Base-by-base conservation (phyloP, 2,797 vertebrate genomes). In the Poecilia wingei region DNA sequence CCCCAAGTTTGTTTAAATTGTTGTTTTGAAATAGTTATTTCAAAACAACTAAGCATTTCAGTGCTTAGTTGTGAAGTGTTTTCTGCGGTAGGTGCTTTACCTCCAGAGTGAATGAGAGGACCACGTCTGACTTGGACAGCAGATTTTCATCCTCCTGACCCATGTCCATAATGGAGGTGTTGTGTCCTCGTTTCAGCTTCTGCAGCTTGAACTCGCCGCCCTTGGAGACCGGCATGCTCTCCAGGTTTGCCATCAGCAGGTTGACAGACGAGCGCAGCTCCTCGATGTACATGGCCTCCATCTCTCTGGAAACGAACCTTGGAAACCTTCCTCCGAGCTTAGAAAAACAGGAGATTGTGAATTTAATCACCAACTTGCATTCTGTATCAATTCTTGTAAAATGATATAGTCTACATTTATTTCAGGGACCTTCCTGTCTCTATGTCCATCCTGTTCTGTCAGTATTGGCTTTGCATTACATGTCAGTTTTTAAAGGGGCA, bases 181-280 rank as follows among this genome's bases (percentile, higher is more conserved):
- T 99, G 95, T 99, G 98, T 71, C 98, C 98, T 76, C 98, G 95
- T 82, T 99, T 99, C 75, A 99, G 96, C 84, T 99, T 99, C 94
- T 99, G 98, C 53, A 99, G 96, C 91, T 99, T 99, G 94, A 99
- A 99, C 89, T 99, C 98, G 43, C 98, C 98, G 0, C 98, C 98
- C 94, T 99, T 99, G 79, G 98, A 99, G 78, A 99, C 98, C 0
- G 98, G 98, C 98, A 99, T 99, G 95, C 98, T 99, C 92, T 99
- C 98, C 86, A 99, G 87, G 93, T 99, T 99, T 61, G 98, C 98
- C 98, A 99, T 99, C 80, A 99, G 96, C 75, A 99, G 95, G 90
- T 99, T 99, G 81, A 99, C 98, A 0, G 98, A 99, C 0, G 98
- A 99, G 74, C 98, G 98, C 84, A 99, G 95, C 90, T 99, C 98